Base-by-base conservation (phyloP, 2,888 invertebrate genomes). In the Eristalis pertinax region DNA sequence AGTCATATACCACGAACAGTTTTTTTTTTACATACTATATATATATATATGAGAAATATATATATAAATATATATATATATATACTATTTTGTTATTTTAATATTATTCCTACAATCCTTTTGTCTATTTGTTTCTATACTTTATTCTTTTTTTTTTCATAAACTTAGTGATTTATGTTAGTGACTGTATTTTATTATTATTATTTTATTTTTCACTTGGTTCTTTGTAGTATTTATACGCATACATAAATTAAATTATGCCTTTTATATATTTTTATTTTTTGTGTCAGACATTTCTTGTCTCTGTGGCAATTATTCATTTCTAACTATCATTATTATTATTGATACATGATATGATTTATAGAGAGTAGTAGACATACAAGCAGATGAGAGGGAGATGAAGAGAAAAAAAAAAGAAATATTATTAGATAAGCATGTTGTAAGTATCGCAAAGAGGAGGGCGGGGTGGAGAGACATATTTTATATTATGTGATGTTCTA, bases 401-500 rank as follows among this genome's bases (percentile, higher is more conserved):
- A 62, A 4, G 13, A 19, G 24, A 19, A 38, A 19, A 43, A 41
- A 41, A 64, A 63, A 60, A 50, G 62, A 69, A 68, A 26, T 22
- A 76, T 79, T 85, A 85, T 81, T 73, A 74, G 62, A 83, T 86
- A 86, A 86, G 83, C 82, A 78, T 86, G 83, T 83, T 86, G 86
- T 85, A 80, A 75, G 69, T 86, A 85, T 67, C 78, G 75, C 75
- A 70, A 77, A 58, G 56, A 74, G 50, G 73, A n/a, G n/a, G n/a
- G n/a, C n/a, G n/a, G n/a, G n/a, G n/a, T n/a, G n/a, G n/a, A n/a
- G 67, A 83, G 74, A 86, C 78, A 86, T 82, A 86, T 86, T 86
- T 79, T 83, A 86, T 82, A 86, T 86, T 86, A 86, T 82, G 83
- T 86, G 83, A 86, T 86, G 82, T 86, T 86, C 86, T 86, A 86